Conservation (phyloP, 2,113 vertebrate species). For the Syrrhaptes paradoxus region DNA sequence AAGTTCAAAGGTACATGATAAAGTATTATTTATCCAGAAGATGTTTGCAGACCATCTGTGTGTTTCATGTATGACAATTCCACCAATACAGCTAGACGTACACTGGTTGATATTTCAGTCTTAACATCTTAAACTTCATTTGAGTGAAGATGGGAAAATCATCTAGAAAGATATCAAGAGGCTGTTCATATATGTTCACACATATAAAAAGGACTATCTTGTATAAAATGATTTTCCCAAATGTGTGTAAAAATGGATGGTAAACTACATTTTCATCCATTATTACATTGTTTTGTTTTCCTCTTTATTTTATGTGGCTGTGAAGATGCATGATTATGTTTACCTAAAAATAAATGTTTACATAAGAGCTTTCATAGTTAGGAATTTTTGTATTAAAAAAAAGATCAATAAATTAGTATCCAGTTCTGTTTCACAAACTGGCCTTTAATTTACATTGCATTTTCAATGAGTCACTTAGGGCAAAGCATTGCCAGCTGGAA, state of each 20-base stretch:
- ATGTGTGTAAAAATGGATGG: neutral
- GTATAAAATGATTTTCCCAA: neutral
- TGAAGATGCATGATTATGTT: neutral
- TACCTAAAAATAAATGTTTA: neutral
- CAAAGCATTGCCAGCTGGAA: neutral
- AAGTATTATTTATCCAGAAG: neutral
- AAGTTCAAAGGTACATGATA: neutral
- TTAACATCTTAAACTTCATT: neutral
- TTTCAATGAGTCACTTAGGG: slow-evolving; percentile 3
- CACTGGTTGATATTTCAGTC: neutral
- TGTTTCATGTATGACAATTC: neutral
- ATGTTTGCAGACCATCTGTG: neutral
- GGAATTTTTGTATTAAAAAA: neutral
- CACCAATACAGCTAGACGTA: neutral
- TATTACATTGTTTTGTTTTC: neutral
- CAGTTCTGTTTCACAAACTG: neutral
- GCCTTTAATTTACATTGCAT: neutral
- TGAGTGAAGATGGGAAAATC: neutral
- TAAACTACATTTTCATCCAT: neutral
- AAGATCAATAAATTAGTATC: neutral
- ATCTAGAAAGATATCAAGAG: neutral
- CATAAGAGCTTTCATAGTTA: neutral
- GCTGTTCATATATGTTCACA: neutral
- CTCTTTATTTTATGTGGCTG: neutral
- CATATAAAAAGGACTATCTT: neutral